phyloP scores from a whole-genome alignment of 2,888 invertebrate species.

The Apomyelois bistriatella region DNA sequence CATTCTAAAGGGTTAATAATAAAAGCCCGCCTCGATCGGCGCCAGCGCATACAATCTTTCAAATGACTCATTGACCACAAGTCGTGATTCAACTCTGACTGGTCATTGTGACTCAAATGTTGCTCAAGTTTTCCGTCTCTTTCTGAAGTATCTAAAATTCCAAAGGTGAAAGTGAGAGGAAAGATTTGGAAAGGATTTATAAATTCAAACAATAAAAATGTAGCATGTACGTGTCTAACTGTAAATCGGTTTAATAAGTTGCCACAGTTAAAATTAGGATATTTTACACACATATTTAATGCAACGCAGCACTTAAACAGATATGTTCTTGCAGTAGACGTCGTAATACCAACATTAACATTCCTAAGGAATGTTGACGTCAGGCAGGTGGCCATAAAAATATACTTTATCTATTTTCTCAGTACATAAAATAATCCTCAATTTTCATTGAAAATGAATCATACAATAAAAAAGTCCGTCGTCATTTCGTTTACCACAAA shows the following conservation, averaged over 20 bases:
- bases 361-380: too few relatives aligned
- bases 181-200: slow-evolving; percentile 16
- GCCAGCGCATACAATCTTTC: slow-evolving; percentile 48
- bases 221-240: neutral
- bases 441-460: too few relatives aligned
- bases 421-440: too few relatives aligned
- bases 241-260: neutral
- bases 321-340: too few relatives aligned
- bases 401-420: too few relatives aligned
- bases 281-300: too few relatives aligned
- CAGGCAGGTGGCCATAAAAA: too few relatives aligned
- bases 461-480: neutral
- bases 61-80: slow-evolving; percentile 60
- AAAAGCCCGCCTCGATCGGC: slow-evolving; percentile 23
- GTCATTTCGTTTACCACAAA: neutral
- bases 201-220: neutral
- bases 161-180: slow-evolving; percentile 25
- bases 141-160: slow-evolving; percentile 24
- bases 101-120: slow-evolving; percentile 42
- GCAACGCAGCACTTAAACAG: too few relatives aligned
- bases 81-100: slow-evolving; percentile 47
- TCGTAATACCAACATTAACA: too few relatives aligned
- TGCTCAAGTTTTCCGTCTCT: slow-evolving; percentile 26
- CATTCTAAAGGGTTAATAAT: slow-evolving; percentile 10
- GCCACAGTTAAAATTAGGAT: too few relatives aligned